Evolutionary conservation across 2,113 vertebrate species (phyloP).

Genomic region (Corydoras maculifer): DNA sequence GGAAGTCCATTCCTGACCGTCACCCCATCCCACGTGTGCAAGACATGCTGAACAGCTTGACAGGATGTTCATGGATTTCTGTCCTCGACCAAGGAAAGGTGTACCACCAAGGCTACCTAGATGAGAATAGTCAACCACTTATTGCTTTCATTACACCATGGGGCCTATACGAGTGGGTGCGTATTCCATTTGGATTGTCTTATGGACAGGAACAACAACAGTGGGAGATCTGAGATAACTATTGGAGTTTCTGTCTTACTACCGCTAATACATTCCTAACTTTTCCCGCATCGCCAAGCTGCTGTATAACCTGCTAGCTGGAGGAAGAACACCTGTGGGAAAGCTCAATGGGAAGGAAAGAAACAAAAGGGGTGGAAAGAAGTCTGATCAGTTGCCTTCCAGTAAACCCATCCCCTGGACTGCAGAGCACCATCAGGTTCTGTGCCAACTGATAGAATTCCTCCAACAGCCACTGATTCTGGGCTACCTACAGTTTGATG

Average conservation of each 20-base stretch:
- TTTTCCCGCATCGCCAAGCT: constrained; percentile 17
- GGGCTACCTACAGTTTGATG: neutral
- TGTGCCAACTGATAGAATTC: neutral
- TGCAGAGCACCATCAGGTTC: constrained; percentile 6
- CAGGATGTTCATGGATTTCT: neutral
- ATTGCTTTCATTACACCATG: neutral
- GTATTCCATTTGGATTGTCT: neutral
- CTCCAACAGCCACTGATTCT: constrained; percentile 14
- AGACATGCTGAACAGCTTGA: neutral
- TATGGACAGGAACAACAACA: neutral
- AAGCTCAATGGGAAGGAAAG: too few relatives aligned
- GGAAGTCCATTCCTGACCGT: neutral
- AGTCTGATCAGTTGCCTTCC: constrained; percentile 19
- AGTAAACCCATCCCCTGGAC: constrained; percentile 28
- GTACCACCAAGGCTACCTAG: neutral
- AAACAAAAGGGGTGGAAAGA: neutral
- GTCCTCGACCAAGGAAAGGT: neutral
- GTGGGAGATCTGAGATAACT: neutral
- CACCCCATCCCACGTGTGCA: neutral
- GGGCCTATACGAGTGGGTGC: too few relatives aligned
- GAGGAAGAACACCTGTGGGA: neutral
- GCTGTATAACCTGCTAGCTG: constrained; percentile 17
- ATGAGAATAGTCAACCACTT: neutral
- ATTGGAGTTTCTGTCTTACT: neutral
- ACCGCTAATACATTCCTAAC: neutral